Base-by-base conservation (phyloP, 2,888 invertebrate genomes). In the Eremobia ochroleuca region DNA sequence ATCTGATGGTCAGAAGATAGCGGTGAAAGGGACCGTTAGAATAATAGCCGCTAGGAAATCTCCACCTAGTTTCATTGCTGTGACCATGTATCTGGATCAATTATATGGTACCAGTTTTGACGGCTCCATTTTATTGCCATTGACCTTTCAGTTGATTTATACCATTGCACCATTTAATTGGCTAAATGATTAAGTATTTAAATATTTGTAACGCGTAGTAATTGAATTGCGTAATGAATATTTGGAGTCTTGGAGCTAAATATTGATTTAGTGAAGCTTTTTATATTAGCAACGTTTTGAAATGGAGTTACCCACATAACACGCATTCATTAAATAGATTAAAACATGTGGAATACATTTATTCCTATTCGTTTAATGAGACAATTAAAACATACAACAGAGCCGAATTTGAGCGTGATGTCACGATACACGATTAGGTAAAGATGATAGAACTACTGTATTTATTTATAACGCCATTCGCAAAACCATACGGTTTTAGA, bases 21-120 rank as follows among this genome's bases (percentile, higher is more conserved):
- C 95, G 96, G 96, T 96, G 96, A 97, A 96, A 96, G 96, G 96
- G 89, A 94, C 96, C 96, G 96, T 96, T 96, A 96, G 89, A 92
- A 92, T 95, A 94, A 96, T 95, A 93, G 95, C 94, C 94, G 88
- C 93, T 94, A 92, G 92, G 92, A 94, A 93, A 92, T 91, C 92
- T 93, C 93, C 93, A 92, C 90, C 93, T 93, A 93, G 92, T 93
- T 93, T 91, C 89, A 77, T 83, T 86, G 49, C 78, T 59, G 75
- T 76, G 87, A 88, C 89, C 91, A 92, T 91, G 89, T 91, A 91
- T 92, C 89, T 90, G 89, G 89, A 92, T 89, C 92, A 92, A 92
- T 92, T 92, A 55, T 92, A 91, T 90, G 79, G 88, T 88, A 89
- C 89, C 85, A 87, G 89, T 91, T 92, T 91, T 90, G 92, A 92